Conservation (phyloP, 2,113 vertebrate species). For the Pipra filicauda region DNA sequence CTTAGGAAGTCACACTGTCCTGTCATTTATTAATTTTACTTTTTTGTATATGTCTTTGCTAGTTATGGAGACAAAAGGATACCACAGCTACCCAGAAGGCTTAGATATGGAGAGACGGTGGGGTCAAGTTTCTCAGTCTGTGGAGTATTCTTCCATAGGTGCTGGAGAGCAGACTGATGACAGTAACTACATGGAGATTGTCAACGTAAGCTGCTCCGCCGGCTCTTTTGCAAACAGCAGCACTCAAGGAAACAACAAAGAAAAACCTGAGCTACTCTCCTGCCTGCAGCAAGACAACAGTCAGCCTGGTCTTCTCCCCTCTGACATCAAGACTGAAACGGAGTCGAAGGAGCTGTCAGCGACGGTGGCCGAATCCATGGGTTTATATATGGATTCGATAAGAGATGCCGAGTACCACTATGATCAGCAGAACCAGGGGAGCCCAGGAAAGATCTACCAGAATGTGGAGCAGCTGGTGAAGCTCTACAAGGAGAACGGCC, state of each 20-base stretch:
- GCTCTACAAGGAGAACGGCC: constrained; percentile 81
- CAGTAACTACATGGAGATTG: constrained; percentile 89
- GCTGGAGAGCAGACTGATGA: constrained; percentile 76
- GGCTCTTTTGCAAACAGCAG: constrained; percentile 71
- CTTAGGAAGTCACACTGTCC: constrained; percentile 46
- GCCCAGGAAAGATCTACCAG: constrained; percentile 87
- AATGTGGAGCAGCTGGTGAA: constrained; percentile 81
- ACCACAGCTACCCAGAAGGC: constrained; percentile 91
- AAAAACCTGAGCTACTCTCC: constrained; percentile 83
- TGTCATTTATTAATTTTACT: constrained; percentile 54
- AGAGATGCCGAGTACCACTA: constrained; percentile 90
- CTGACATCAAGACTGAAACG: constrained; percentile 86
- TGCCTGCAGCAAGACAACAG: constrained; percentile 82
- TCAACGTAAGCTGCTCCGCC: constrained; percentile 83
- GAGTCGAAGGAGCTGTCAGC: constrained; percentile 97
- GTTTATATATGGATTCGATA: constrained; percentile 95
- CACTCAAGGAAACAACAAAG: constrained; percentile 83
- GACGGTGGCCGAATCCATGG: constrained; percentile 97
- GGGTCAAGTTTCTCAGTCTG: constrained; percentile 84
- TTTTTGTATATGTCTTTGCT: constrained; percentile 69
- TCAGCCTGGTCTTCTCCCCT: constrained; percentile 80
- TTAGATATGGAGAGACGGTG: constrained; percentile 90
- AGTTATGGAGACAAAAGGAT: constrained; percentile 98
- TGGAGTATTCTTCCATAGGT: constrained; percentile 79
- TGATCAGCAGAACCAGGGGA: constrained; percentile 82